Evolutionary conservation across 2,113 vertebrate genomes (phyloP).

Genomic region (Monopterus albus): DNA sequence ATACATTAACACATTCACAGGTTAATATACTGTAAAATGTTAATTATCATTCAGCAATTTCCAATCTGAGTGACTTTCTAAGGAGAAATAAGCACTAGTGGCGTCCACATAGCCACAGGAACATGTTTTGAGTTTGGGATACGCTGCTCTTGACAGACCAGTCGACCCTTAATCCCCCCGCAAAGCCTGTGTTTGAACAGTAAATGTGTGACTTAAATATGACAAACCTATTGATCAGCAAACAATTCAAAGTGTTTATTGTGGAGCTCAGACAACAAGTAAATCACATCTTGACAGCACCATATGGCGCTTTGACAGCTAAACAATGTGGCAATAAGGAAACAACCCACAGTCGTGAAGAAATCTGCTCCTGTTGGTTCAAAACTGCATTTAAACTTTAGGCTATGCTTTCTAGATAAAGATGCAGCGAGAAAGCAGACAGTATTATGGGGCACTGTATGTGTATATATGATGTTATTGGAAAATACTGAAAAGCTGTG

Average conservation of each 20-base stretch:
- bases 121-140: too few relatives aligned
- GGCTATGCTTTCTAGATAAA: background rate
- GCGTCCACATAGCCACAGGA: too few relatives aligned
- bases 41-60: background rate
- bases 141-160: too few relatives aligned
- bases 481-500: background rate
- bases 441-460: background rate
- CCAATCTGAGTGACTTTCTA: background rate
- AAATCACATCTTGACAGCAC: background rate
- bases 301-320: background rate
- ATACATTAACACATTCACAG: slow-evolving; percentile 8
- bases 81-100: too few relatives aligned
- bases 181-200: background rate
- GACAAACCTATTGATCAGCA: background rate
- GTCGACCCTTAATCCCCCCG: too few relatives aligned
- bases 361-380: background rate
- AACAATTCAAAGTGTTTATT: background rate
- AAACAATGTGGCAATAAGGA: background rate
- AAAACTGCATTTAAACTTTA: slow-evolving; percentile 2
- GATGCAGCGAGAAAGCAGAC: background rate
- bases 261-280: too few relatives aligned
- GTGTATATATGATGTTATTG: too few relatives aligned
- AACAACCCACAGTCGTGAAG: background rate
- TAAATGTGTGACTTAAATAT: background rate
- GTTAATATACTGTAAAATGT: background rate